Evolutionary conservation across 2,797 vertebrate genomes (phyloP).

Genomic region (Sebastiscus tertius): DNA sequence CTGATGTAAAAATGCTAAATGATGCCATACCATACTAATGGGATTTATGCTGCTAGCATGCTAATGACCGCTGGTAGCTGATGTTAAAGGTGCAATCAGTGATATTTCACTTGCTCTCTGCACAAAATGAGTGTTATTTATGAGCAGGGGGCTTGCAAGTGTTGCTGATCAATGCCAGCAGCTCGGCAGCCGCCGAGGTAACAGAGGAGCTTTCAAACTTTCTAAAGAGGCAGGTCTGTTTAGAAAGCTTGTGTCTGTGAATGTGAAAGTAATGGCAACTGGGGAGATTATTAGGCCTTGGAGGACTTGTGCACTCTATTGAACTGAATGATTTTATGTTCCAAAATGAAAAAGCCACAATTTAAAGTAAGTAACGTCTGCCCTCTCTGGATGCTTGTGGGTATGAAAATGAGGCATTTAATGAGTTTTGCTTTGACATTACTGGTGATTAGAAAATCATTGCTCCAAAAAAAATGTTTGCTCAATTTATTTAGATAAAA

Average conservation of each 20-base stretch:
- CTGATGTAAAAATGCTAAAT: conserved; percentile 64
- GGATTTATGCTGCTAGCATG: conserved; percentile 51
- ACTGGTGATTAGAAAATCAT: conserved; percentile 19
- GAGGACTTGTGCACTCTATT: conserved; percentile 29
- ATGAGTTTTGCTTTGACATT: conserved; percentile 21
- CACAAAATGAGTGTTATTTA: conserved; percentile 51
- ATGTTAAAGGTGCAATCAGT: conserved; percentile 63
- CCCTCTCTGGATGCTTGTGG: not conserved
- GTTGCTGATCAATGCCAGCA: conserved; percentile 49
- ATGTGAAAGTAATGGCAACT: conserved; percentile 31
- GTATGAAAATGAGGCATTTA: conserved; percentile 21
- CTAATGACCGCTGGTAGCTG: conserved; percentile 54
- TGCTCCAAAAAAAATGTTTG: not conserved
- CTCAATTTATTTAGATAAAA: not conserved
- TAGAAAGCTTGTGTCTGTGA: conserved; percentile 12
- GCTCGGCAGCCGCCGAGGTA: conserved; percentile 25
- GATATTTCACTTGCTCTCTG: conserved; percentile 52
- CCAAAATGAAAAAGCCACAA: conserved; percentile 33
- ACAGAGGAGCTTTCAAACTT: conserved; percentile 49
- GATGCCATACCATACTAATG: conserved; percentile 56
- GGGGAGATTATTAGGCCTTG: conserved; percentile 22
- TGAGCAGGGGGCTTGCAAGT: conserved; percentile 15
- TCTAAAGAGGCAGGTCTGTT: conserved; percentile 15
- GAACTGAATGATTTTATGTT: conserved; percentile 51
- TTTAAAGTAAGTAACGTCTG: conserved; percentile 17